Evolutionary conservation across 1,140 invertebrate genomes (phyloP), one percentile per base, ranked within the genome.

Genomic region (Drosophila ercepeae): DNA sequence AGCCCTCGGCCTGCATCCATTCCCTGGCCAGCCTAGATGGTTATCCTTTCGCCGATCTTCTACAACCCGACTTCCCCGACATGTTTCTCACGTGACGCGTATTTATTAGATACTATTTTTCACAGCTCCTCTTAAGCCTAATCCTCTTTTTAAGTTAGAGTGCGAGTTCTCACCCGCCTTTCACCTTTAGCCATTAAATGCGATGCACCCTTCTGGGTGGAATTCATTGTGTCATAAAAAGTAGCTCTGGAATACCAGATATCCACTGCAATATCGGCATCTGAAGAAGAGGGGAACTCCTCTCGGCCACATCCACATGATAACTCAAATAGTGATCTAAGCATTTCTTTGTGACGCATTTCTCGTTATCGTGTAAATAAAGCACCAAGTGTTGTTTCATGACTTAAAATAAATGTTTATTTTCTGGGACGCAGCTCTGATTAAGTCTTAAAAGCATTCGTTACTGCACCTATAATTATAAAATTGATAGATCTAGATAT

Each of bases 401-500:
- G 27, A 53, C 34, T 36, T n/a, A 14, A 29, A 51, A 1, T 2
- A 7, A 19, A n/a, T 5, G 13, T 32, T 93, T 96, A 42, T 92
- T 98, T 45, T 93, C 96, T 27, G 92, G 98, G 19, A 93, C 93
- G 16, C 94, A 93, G 98, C 61, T 91, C 94, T 27, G 27, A 27
- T 8, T 27, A 27, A 27, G 27, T 27, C 27, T 27, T 9, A 8
- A 27, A 27, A 27, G n/a, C n/a, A n/a, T n/a, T n/a, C n/a, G n/a
- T n/a, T n/a, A n/a, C n/a, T n/a, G n/a, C n/a, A n/a, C n/a, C n/a
- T n/a, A n/a, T n/a, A n/a, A n/a, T n/a, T n/a, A n/a, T n/a, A n/a
- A n/a, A n/a, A n/a, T n/a, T n/a, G n/a, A n/a, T n/a, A n/a, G n/a
- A n/a, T n/a, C n/a, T n/a, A n/a, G n/a, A n/a, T n/a, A n/a, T n/a